phyloP scores from a whole-genome alignment of 2,113 vertebrate species.

The Brachypteracias leptosomus region DNA sequence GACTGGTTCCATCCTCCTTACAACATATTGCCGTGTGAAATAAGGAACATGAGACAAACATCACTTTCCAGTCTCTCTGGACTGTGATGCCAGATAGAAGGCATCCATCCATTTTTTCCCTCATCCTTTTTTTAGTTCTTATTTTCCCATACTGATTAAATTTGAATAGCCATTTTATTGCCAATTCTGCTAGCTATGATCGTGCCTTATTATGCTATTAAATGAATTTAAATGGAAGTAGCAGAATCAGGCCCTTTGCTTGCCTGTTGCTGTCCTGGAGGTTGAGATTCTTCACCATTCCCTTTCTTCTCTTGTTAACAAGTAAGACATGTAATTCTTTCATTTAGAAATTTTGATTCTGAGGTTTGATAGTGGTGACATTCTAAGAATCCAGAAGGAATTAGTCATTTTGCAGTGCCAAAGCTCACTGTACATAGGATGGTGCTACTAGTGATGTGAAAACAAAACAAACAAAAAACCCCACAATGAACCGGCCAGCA shows the following conservation, averaged over 20 bases:
- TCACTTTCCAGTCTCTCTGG: constrained; percentile 47
- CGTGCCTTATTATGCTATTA: background rate
- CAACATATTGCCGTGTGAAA: constrained; percentile 60
- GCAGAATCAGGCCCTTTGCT: background rate
- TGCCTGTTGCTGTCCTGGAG: background rate
- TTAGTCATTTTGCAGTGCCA: constrained; percentile 28
- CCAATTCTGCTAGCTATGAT: constrained; percentile 35
- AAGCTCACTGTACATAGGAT: background rate
- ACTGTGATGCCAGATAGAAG: constrained; percentile 52
- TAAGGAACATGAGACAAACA: constrained; percentile 59
- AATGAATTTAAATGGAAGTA: background rate
- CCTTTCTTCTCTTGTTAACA: background rate
- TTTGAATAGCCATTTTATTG: constrained; percentile 61
- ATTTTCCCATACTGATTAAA: constrained; percentile 17
- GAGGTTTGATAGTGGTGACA: background rate
- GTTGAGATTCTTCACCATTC: background rate
- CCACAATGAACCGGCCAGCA: background rate
- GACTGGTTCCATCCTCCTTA: constrained; percentile 53
- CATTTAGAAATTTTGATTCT: background rate
- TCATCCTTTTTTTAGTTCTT: constrained; percentile 37
- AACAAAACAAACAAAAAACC: background rate
- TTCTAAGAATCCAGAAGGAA: constrained; percentile 3
- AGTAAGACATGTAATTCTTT: background rate
- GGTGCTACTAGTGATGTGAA: background rate
- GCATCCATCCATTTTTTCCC: constrained; percentile 51